Evolutionary conservation across 2,113 vertebrate species (phyloP), one percentile per base, ranked within the genome.

Genomic region (Rhinoderma darwinii): DNA sequence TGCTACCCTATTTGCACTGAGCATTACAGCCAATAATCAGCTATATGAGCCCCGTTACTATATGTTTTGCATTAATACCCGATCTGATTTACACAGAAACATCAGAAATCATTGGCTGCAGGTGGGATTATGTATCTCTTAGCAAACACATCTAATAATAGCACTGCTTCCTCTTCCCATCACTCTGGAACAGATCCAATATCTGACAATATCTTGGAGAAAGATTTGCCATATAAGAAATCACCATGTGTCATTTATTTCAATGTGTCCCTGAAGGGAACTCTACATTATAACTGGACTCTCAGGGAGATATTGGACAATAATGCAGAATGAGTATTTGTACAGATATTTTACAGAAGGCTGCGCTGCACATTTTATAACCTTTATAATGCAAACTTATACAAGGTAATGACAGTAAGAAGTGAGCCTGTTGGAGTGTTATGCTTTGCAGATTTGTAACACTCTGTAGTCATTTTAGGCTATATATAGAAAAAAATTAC

Each of bases 121-220:
- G 85, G 85, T 87, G 66, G 77, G 47, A 81, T 87, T 87, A 32
- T 72, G 51, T 82, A 87, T 87, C 66, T 81, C 77, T 74, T 56
- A 74, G 77, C 85, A 87, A 59, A 74, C 85, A 82, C 77, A 59
- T 87, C 85, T 87, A 87, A 87, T 87, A 82, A 87, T 87, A 87
- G 85, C 25, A 50, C 66, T 59, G n/a, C 72, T 73, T 43, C 47
- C 56, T 59, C 66, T 87, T 87, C 85, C 70, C 84, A 80, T 86
- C 37, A 82, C 78, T 59, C 74, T 73, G 85, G 77, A 87, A 74
- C 22, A 70, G 27, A 82, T 87, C 78, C 85, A 87, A 72, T 72
- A 81, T 59, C 78, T 87, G 85, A 87, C 85, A 87, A 81, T 74
- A 35, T 66, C 50, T 72, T 17, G 15, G 51, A 74, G 84, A 30